Evolutionary conservation across 2,113 vertebrate species (phyloP).

Genomic region (Charadrius vociferus): DNA sequence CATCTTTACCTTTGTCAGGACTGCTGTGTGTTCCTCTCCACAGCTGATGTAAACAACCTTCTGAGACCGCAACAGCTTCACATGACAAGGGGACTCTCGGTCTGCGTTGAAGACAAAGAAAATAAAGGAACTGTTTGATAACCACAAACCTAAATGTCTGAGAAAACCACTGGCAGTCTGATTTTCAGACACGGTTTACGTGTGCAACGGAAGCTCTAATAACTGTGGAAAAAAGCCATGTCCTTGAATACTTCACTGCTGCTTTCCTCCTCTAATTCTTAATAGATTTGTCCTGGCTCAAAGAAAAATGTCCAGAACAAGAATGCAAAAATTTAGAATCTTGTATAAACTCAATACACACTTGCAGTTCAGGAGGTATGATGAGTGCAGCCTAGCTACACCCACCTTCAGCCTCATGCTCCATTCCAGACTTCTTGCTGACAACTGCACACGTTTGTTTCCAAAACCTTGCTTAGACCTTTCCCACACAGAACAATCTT

Average conservation of each 20-base stretch:
- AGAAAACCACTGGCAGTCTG: neutral
- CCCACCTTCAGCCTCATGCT: neutral
- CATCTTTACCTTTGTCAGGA: slow-evolving; percentile 91
- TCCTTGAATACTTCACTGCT: neutral
- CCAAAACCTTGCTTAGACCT: neutral
- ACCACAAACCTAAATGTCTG: neutral
- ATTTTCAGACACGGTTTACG: neutral
- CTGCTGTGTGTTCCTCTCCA: slow-evolving; percentile 90
- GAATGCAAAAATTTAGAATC: neutral
- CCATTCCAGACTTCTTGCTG: neutral
- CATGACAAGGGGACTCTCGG: slow-evolving; percentile 92
- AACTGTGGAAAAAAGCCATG: rapidly evolving
- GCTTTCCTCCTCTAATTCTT: neutral
- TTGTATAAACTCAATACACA: neutral
- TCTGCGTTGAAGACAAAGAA: slow-evolving; percentile 71
- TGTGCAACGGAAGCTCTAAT: neutral
- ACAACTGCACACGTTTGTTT: neutral
- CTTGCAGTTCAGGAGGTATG: neutral
- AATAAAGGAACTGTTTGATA: neutral
- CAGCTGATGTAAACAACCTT: slow-evolving; percentile 97
- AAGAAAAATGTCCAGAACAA: neutral
- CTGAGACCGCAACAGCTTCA: slow-evolving; percentile 92
- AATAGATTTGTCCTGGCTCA: neutral
- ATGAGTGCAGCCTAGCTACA: neutral
- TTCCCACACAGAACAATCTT: neutral